Evolutionary conservation across 2,888 invertebrate species (phyloP), one percentile per base, ranked within the genome.

Genomic region (Himalopsyche japonica): DNA sequence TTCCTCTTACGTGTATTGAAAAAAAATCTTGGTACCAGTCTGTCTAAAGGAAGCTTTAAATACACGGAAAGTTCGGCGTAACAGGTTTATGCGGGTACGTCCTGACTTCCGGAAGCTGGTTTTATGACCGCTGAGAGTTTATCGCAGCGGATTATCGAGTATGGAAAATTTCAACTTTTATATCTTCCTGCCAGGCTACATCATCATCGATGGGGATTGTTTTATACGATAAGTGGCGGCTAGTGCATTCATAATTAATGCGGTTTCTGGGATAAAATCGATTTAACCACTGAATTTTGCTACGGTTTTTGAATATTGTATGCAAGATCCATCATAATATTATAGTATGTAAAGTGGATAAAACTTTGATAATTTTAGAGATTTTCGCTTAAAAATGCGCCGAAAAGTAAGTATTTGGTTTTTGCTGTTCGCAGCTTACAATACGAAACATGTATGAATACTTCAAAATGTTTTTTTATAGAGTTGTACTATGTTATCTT

Each of bases 61-160:
- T 57, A 32, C 49, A 30, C 80, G 57, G 49, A 80, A 80, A 57
- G 49, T 80, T 80, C 48, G 24, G 24, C 80, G 49, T 49, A 49
- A 47, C 80, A 49, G 80, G 80, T 80, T 80, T 80, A 80, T 80
- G 80, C n/a, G 24, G 57, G 57, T 57, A 57, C 57, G 24, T 24
- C 57, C 57, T 20, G 57, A 20, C 57, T 57, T 57, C 57, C 57
- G 57, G 57, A 57, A 20, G 20, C 57, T 57, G 57, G 57, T 57
- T 57, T 57, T 57, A 57, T 24, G 57, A 57, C 24, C 57, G 57
- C 57, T 24, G 57, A 57, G 57, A 57, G 57, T 57, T 57, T 57
- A 57, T 57, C 57, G 57, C n/a, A 20, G 57, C 15, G 57, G n/a
- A 57, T 57, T 57, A 57, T 57, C 57, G 57, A 57, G 57, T 57